Evolutionary conservation across 2,888 invertebrate genomes (phyloP).

Genomic region (Scaptodrosophila latifasciaeformis): DNA sequence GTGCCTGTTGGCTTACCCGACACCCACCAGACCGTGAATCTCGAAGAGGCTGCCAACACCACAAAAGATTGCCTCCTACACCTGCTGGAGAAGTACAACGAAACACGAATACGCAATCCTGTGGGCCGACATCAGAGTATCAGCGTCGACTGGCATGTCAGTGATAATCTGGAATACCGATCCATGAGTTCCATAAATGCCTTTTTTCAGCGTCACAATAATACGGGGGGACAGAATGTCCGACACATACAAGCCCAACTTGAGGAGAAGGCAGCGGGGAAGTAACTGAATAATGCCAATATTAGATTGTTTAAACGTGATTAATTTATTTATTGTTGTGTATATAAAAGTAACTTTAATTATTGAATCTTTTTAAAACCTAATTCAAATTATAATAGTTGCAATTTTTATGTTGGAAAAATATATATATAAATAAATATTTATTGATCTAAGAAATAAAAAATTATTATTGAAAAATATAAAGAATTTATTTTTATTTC

Average conservation of each 20-base stretch:
- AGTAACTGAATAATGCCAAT: conserved; percentile 20
- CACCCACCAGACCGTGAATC: conserved; percentile 77
- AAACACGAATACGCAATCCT: conserved; percentile 75
- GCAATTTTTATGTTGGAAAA: background rate
- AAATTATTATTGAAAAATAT: too few relatives aligned
- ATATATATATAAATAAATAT: conserved; percentile 1
- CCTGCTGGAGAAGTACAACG: conserved; percentile 84
- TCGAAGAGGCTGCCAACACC: conserved; percentile 79
- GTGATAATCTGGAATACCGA: conserved; percentile 83
- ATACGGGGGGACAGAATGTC: conserved; percentile 65
- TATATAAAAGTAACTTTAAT: too few relatives aligned
- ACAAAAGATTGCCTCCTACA: conserved; percentile 86
- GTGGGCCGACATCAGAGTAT: conserved; percentile 82
- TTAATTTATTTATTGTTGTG: too few relatives aligned
- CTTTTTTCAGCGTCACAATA: conserved; percentile 83
- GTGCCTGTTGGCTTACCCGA: conserved; percentile 81
- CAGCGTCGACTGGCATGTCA: conserved; percentile 84
- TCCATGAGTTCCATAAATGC: conserved; percentile 88
- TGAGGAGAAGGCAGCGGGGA: conserved; percentile 69
- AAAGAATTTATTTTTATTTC: too few relatives aligned
- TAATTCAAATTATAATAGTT: background rate
- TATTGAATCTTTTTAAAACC: background rate
- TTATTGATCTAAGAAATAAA: too few relatives aligned
- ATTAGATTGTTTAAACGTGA: background rate
- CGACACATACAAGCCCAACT: conserved; percentile 72